phyloP scores from a whole-genome alignment of 2,113 vertebrate species.

The Hemicordylus capensis region DNA sequence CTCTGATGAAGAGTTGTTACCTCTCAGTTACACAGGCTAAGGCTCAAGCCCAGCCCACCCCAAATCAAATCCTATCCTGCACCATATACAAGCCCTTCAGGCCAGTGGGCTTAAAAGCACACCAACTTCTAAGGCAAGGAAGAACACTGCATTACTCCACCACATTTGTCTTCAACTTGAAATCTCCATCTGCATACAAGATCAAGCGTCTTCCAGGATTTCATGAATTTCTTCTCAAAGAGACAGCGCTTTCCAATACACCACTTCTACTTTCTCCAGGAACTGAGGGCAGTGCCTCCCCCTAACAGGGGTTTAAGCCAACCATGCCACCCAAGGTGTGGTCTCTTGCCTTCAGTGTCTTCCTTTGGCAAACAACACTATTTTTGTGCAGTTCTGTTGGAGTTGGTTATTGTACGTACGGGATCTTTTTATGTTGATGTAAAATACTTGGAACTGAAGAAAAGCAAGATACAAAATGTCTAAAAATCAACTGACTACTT shows the following conservation, averaged over 20 bases:
- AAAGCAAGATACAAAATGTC: not conserved
- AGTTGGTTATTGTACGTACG: not conserved
- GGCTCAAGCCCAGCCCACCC: no score
- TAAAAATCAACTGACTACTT: not conserved
- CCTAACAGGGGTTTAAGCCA: not conserved
- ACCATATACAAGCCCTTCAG: no score
- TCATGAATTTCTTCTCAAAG: not conserved
- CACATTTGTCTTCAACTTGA: no score
- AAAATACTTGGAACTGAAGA: not conserved
- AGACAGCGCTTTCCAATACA: not conserved
- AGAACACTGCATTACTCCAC: not conserved
- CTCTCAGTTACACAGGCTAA: no score
- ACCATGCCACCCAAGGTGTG: no score
- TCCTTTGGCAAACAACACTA: not conserved
- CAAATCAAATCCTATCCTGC: not conserved
- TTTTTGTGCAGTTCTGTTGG: not conserved
- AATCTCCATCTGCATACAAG: no score
- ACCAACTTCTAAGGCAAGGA: not conserved
- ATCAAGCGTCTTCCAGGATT: no score
- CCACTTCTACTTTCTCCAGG: no score
- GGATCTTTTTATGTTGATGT: not conserved
- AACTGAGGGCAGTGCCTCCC: not conserved
- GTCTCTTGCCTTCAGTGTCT: not conserved
- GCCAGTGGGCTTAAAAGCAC: no score
- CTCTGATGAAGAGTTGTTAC: not conserved